phyloP scores from a whole-genome alignment of 1,140 invertebrate genomes.

The Calycopis cecrops region DNA sequence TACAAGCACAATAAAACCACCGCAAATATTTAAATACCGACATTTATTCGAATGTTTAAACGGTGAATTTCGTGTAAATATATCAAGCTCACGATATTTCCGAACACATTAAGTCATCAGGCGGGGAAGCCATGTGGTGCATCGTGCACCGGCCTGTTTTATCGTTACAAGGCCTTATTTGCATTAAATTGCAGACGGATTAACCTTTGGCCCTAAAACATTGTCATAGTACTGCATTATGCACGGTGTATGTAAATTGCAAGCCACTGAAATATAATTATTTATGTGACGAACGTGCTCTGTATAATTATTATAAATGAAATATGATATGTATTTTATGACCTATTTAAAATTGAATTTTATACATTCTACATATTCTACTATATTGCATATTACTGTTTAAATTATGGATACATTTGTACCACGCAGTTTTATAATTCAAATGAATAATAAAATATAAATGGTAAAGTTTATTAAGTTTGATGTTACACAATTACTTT shows the following conservation, averaged over 20 bases:
- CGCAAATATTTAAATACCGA: neutral
- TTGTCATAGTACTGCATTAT: slow-evolving; percentile 25
- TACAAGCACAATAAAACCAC: neutral
- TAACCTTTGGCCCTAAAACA: slow-evolving; percentile 23
- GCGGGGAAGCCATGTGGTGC: slow-evolving; percentile 16
- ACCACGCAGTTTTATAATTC: no score
- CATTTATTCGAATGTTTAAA: slow-evolving; percentile 2
- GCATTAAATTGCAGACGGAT: slow-evolving; percentile 51
- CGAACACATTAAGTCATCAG: slow-evolving; percentile 12
- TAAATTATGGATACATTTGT: no score
- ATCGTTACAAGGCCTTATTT: slow-evolving; percentile 35
- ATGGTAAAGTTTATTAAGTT: no score
- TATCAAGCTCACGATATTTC: slow-evolving; percentile 11
- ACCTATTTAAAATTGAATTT: no score
- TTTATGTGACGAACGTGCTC: neutral
- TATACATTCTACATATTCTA: no score
- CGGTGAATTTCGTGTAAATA: neutral
- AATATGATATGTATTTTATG: no score
- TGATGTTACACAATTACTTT: no score
- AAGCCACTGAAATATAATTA: neutral
- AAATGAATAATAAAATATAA: no score
- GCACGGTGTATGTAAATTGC: slow-evolving; percentile 12
- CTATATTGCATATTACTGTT: no score
- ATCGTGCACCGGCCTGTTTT: slow-evolving; percentile 7
- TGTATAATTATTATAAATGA: no score